Evolutionary conservation across 2,888 invertebrate genomes (phyloP), one percentile per base, ranked within the genome.

Genomic region (Erynnis tages): DNA sequence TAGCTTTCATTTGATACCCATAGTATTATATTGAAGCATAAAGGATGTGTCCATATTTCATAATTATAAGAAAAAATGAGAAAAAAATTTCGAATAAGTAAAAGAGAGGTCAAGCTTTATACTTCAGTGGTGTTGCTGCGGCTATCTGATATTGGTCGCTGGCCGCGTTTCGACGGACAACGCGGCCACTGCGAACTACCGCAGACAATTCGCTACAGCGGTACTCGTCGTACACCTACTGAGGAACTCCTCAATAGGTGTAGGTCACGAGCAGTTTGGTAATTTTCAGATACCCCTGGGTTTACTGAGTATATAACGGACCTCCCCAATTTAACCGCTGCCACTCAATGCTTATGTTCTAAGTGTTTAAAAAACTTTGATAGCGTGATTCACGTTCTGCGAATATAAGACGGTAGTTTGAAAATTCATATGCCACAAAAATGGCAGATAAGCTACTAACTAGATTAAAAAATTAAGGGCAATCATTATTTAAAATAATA

Each of bases 281-380:
- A 52, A 54, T 54, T 14, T 19, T 23, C 38, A 45, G 19, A 41
- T 48, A 38, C 37, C 37, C 21, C 4, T 21, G 38, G 47, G 30
- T 14, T 48, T 17, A 38, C 47, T 48, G 47, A 21, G 47, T 48
- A 48, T 48, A 38, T 23, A 8, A 13, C 46, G 47, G 47, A 47
- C 47, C 37, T 47, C 25, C 25, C 37, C 47, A 3, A 6, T 1
- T 4, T 10, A 1, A 8, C 2, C 7, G 1, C 6, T n/a, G 0
- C 0, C 4, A 1, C n/a, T 0, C 2, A 17, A 37, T 27, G 25
- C 8, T 11, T 46, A 29, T 37, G 13, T 37, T 8, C 2, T 4
- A 2, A 19, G 4, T 1, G 3, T 35, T 13, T n/a, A 38, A 38
- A 47, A 47, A 47, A 38, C 21, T 38, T 47, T 2, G 2, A 47